These are phyloP conservation scores for Montipora capitata DNA, from an alignment of 92 coral and sea anemone genomes.

Conservation along the genomic window DNA sequence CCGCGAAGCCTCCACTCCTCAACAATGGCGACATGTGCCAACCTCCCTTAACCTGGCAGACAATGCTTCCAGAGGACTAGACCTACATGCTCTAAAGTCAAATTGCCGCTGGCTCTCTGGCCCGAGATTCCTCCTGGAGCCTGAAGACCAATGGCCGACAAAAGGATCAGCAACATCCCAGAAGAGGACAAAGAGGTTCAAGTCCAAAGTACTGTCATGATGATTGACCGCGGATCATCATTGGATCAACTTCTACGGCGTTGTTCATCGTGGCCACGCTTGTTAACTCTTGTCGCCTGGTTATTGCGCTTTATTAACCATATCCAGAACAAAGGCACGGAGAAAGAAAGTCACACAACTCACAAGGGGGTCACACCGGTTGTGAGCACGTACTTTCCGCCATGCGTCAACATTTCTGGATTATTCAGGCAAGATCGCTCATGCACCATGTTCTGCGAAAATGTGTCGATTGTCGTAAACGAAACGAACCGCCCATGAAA, in stretches of 20 bases:
- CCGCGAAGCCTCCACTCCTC: slow-evolving; percentile 42
- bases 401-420: slow-evolving; percentile 56
- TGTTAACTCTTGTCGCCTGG: slow-evolving; percentile 19
- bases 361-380: slow-evolving; percentile 50
- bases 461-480: slow-evolving; percentile 58
- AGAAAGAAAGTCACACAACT: too few species aligned
- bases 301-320: slow-evolving; percentile 41
- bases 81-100: slow-evolving; percentile 38
- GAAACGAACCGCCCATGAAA: slow-evolving; percentile 55
- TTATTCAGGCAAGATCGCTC: slow-evolving; percentile 43
- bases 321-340: background rate
- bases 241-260: background rate
- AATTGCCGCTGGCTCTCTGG: slow-evolving; percentile 56
- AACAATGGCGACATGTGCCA: slow-evolving; percentile 59
- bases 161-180: too few species aligned
- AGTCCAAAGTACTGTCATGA: background rate
- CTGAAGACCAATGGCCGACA: slow-evolving; percentile 70
- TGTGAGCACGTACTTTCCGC: slow-evolving; percentile 50
- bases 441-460: slow-evolving; percentile 51
- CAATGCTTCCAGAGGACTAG: slow-evolving; percentile 38
- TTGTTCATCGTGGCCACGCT: slow-evolving; percentile 31
- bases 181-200: too few species aligned
- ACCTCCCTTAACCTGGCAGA: slow-evolving; percentile 51
- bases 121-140: slow-evolving; percentile 62
- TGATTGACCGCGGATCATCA: too few species aligned